phyloP scores from a whole-genome alignment of 2,888 invertebrate species.

The Dolichomitus sp. region DNA sequence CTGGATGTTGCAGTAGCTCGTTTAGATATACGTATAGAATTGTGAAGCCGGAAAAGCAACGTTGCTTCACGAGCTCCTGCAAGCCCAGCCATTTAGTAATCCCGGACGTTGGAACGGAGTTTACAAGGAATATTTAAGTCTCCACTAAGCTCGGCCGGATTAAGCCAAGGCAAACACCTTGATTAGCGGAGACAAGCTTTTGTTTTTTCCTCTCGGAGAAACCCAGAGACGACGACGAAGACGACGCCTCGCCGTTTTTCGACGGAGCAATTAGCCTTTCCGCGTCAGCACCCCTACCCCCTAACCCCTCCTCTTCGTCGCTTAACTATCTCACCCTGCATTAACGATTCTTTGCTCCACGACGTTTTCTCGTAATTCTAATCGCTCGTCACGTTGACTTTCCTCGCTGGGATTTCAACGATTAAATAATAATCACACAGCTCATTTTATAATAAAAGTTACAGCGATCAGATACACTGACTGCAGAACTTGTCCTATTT shows the following conservation, averaged over 20 bases:
- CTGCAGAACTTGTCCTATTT: background rate
- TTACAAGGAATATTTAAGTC: conserved; percentile 86
- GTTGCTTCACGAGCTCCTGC: conserved; percentile 20
- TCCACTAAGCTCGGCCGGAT: conserved; percentile 83
- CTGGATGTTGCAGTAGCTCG: conserved; percentile 1
- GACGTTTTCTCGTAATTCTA: conserved; percentile 2
- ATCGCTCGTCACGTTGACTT: conserved; percentile 1
- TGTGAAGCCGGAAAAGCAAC: background rate
- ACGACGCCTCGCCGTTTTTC: conserved; percentile 32
- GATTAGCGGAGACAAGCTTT: conserved; percentile 83
- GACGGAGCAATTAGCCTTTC: conserved; percentile 46
- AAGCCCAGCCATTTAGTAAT: conserved; percentile 82
- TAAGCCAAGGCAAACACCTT: conserved; percentile 83
- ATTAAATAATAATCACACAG: conserved; percentile 3
- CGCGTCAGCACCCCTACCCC: background rate
- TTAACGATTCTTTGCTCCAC: conserved; percentile 37
- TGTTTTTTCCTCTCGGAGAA: conserved; percentile 70
- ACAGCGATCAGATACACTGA: background rate
- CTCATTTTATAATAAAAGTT: background rate
- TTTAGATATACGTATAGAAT: background rate
- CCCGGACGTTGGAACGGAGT: conserved; percentile 81
- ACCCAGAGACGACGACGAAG: conserved; percentile 10
- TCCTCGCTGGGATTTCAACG: background rate
- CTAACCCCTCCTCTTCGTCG: background rate
- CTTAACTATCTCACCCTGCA: conserved; percentile 14